Evolutionary conservation across 2,888 invertebrate species (phyloP), one percentile per base, ranked within the genome.

Genomic region (Synanthedon myopaeformis): DNA sequence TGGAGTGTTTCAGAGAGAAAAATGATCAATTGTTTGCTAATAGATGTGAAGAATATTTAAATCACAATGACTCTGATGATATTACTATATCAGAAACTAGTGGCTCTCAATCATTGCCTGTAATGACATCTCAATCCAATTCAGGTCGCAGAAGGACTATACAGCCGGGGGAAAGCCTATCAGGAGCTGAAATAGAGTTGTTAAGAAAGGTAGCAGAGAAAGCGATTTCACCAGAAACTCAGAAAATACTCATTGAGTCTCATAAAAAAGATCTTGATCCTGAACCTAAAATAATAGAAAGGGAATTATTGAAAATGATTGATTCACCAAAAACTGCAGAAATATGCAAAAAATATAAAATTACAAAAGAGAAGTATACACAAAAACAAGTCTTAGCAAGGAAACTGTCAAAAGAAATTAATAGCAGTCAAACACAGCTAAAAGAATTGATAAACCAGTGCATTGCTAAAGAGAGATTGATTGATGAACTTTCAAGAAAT

Each of bases 361-460:
- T 86, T 13, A 79, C 89, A 41, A 83, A 83, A 61, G 87, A 88
- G 58, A 88, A 88, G 64, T 88, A 85, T 65, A 73, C 81, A 51
- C 86, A 88, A 59, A 88, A 88, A 62, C 86, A 88, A 67, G 78
- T 81, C 57, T 68, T 88, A 57, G 82, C 86, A 42, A 72, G 85
- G 54, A 88, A 88, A 63, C 65, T 88, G 35, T 84, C 85, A 23
- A 87, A 84, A 57, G 92, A 93, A 72, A 89, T 93, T 51, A 90
- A 90, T 55, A 89, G 90, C 14, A 91, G 91, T 42, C 90, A 93
- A 63, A 89, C 91, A 58, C 92, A 93, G 69, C 87, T 94, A 3
- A 90, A 91, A 61, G 94, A 94, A 73, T 78, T 94, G 23, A 92
- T 94, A 64, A 90, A 91, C 65, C 89, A 92, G 23, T 88, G 88